Conservation (phyloP, 2,888 invertebrate genomes). For the Coenonympha arcania region DNA sequence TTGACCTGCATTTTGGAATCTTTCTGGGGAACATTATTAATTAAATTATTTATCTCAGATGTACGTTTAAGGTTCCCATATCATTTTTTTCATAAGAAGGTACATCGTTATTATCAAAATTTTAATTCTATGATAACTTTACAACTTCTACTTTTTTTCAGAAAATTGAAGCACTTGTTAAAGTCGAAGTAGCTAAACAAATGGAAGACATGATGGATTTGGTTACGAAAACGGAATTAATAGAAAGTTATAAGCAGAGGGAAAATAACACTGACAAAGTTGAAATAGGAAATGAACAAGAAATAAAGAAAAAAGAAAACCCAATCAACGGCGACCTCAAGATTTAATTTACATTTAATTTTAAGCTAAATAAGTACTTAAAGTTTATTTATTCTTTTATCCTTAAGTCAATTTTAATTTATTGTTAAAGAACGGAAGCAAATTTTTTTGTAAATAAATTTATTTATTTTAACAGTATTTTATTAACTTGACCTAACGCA, state of each 20-base stretch:
- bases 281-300: no score
- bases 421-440: no score
- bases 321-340: background rate
- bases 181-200: constrained; percentile 1
- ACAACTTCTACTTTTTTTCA: background rate
- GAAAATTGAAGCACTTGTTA: background rate
- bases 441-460: no score
- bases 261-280: background rate
- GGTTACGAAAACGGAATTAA: background rate
- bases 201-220: background rate
- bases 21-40: no score
- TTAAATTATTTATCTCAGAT: no score
- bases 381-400: no score
- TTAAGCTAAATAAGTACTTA: no score
- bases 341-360: no score
- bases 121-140: background rate
- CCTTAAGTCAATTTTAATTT: no score
- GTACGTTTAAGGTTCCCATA: background rate
- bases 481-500: no score
- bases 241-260: background rate
- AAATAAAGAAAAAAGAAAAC: background rate
- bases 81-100: background rate
- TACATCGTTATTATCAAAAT: background rate
- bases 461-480: no score
- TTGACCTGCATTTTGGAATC: no score